Conservation (phyloP, 37 sponge, comb jelly and placozoan species). For the Petrosia ficiformis region DNA sequence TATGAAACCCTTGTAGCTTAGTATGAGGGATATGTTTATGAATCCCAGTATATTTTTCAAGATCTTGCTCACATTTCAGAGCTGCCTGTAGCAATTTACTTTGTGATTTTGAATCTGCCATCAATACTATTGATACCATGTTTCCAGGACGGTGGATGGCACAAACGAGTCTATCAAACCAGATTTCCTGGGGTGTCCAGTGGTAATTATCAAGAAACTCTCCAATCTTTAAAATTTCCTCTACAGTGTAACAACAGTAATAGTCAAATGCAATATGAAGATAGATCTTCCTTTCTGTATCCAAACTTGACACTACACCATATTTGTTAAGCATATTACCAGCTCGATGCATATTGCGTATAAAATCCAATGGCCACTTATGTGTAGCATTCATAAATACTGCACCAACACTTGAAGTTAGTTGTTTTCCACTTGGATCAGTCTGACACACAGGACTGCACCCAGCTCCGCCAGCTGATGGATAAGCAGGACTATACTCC, state of each 20-base stretch:
- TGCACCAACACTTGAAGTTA: background rate
- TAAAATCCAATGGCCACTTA: conserved; percentile 6
- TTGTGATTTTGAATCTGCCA: conserved; percentile 5
- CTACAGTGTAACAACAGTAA: conserved; percentile 14
- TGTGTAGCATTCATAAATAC: conserved; percentile 8
- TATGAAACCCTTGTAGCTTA: conserved; percentile 7
- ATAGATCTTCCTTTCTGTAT: conserved; percentile 3
- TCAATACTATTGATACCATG: conserved; percentile 14
- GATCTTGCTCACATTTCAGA: background rate
- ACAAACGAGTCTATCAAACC: conserved; percentile 19
- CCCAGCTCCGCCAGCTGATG: conserved; percentile 20
- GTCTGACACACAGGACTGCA: conserved; percentile 10
- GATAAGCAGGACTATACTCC: conserved; percentile 22
- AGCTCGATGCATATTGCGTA: conserved; percentile 6
- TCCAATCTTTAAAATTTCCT: conserved; percentile 10
- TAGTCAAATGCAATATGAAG: conserved; percentile 16
- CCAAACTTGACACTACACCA: background rate
- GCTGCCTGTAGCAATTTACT: background rate
- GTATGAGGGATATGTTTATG: conserved; percentile 18
- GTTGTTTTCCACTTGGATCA: background rate
- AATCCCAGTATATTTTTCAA: conserved; percentile 6
- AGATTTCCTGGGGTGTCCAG: conserved; percentile 3
- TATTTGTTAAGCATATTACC: conserved; percentile 5
- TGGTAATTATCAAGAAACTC: conserved; percentile 8
- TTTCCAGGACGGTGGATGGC: conserved; percentile 14